A percentile compares a stretch with the other conserved stretches of the same genome.
phyloP scores from a whole-genome alignment of 2,797 vertebrate genomes.

The Merluccius polli region DNA sequence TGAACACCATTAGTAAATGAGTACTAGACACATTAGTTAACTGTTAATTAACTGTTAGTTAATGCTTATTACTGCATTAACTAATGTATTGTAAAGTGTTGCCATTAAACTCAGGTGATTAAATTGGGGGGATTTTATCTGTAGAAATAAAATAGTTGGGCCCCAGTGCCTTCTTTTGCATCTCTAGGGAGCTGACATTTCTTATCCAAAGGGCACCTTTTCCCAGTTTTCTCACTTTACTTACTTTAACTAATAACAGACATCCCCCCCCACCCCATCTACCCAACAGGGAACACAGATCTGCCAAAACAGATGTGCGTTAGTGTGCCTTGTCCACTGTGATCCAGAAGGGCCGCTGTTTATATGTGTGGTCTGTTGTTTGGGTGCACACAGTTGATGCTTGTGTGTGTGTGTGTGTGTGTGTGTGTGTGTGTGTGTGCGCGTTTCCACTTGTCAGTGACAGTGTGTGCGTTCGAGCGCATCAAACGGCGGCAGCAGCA shows the following conservation, averaged over 20 bases:
- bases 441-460: neutral
- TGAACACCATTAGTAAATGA: too few species aligned
- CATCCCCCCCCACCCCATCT: neutral
- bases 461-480: neutral
- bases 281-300: conserved; percentile 4
- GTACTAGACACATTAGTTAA: too few species aligned
- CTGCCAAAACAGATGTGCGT: neutral
- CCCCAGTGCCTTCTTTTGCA: conserved; percentile 14
- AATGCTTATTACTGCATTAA: too few species aligned
- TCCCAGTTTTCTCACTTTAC: conserved; percentile 11
- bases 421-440: neutral
- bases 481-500: too few species aligned
- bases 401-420: neutral
- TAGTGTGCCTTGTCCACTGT: neutral
- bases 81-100: too few species aligned
- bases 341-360: too few species aligned
- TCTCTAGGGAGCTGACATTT: conserved; percentile 38
- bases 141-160: conserved; percentile 20
- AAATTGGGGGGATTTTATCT: neutral
- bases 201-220: conserved; percentile 33
- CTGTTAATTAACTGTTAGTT: too few species aligned
- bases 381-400: neutral
- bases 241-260: neutral
- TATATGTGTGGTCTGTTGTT: neutral
- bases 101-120: neutral